phyloP scores from a whole-genome alignment of 2,888 invertebrate genomes.

The Doris montereyensis region DNA sequence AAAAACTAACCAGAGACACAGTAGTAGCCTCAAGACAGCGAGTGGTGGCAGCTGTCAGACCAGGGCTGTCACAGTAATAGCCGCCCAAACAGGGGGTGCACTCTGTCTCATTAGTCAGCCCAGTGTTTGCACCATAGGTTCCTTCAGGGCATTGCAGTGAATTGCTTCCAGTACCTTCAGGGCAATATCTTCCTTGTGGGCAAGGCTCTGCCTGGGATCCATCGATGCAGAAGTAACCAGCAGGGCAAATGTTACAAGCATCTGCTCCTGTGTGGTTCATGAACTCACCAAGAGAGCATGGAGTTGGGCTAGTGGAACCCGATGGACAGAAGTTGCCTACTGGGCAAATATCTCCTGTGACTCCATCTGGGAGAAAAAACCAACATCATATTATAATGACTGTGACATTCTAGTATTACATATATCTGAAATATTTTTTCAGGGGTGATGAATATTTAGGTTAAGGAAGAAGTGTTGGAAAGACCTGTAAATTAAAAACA shows the following conservation, averaged over 20 bases:
- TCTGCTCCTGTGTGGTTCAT: slow-evolving; percentile 65
- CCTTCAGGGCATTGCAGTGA: slow-evolving; percentile 65
- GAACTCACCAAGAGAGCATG: slow-evolving; percentile 62
- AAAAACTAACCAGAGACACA: slow-evolving; percentile 59
- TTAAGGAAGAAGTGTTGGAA: too few species aligned
- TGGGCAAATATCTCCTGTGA: slow-evolving; percentile 68
- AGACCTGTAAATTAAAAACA: too few species aligned
- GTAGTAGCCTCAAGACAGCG: slow-evolving; percentile 65
- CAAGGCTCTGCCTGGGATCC: slow-evolving; percentile 63
- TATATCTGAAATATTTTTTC: too few species aligned
- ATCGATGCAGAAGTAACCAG: slow-evolving; percentile 64
- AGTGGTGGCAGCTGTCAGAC: slow-evolving; percentile 60
- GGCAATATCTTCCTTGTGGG: slow-evolving; percentile 64
- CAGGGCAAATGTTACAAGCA: slow-evolving; percentile 62
- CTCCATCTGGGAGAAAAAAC: slow-evolving; percentile 55
- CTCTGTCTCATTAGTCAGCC: slow-evolving; percentile 58
- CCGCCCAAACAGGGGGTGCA: slow-evolving; percentile 66
- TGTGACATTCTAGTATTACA: too few species aligned
- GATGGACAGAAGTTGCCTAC: slow-evolving; percentile 62
- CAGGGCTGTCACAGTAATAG: slow-evolving; percentile 64
- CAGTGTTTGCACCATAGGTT: slow-evolving; percentile 63
- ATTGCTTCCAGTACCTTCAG: slow-evolving; percentile 58
- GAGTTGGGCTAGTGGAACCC: slow-evolving; percentile 50
- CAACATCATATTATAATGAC: too few species aligned
- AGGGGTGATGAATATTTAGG: too few species aligned